Evolutionary conservation across 2,113 vertebrate species (phyloP), one percentile per base, ranked within the genome.

Genomic region (Dromaius novaehollandiae): DNA sequence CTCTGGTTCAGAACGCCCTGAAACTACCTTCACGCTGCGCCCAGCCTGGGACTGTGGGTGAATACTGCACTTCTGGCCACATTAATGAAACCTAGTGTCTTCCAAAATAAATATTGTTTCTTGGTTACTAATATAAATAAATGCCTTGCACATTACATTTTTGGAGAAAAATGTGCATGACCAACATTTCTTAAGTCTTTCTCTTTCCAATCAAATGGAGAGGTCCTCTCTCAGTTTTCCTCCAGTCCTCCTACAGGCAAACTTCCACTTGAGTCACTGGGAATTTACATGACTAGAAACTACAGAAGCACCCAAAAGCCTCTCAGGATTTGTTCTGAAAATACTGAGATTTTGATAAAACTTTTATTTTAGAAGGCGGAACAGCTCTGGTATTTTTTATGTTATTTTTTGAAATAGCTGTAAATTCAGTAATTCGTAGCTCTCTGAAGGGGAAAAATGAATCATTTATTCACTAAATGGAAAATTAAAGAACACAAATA

Each of bases 21-120:
- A 91, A 89, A 61, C 16, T 94, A 34, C 77, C 63, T 86, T 69
- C 44, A 34, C 24, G 46, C n/a, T 75, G 65, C 1, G 7, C 69
- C 69, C 78, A 85, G 77, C n/a, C 69, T 73, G 56, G 66, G 81
- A 15, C 70, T 86, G 73, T 88, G 85, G 58, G 79, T 75, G 73
- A 95, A 82, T 48, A 90, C 79, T 7, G 1, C 74, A 89, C 79
- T 93, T 88, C 76, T 93, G 46, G 82, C 79, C 91, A 71, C 66
- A 88, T 65, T 34, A 94, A 93, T 89, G 93, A 96, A 88, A 87
- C 19, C 6, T 3, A 0, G 5, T 84, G 61, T 89, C 70, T 94
- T 97, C 95, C 97, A 97, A 95, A 94, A 93, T 74, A 96, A 97
- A 97, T 97, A 96, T 95, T 97, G 86, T 86, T 94, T 88, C 95